Conservation (phyloP, 2,113 vertebrate species). For the Centropristis striata region DNA sequence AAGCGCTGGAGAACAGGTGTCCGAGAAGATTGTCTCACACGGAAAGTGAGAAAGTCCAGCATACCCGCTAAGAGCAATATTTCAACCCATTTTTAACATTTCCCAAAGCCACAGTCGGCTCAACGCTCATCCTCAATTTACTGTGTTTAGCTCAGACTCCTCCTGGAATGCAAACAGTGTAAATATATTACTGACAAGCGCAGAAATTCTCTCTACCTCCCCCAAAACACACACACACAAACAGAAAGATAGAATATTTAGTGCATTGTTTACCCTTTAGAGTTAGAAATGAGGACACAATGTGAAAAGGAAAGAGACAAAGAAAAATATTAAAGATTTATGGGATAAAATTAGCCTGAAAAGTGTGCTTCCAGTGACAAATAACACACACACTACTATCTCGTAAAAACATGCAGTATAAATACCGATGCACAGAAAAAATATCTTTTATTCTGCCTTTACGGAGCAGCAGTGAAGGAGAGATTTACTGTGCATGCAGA, state of each 20-base stretch:
- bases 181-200: conserved; percentile 80
- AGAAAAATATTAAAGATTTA: conserved; percentile 18
- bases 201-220: conserved; percentile 58
- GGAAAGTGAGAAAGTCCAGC: conserved; percentile 71
- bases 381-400: neutral
- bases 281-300: conserved; percentile 16
- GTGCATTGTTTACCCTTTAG: conserved; percentile 23
- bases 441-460: conserved; percentile 58
- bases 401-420: conserved; percentile 14
- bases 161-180: conserved; percentile 81
- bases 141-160: conserved; percentile 80
- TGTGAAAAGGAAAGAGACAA: neutral
- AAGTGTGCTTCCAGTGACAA: conserved; percentile 24
- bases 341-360: conserved; percentile 27
- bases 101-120: conserved; percentile 61
- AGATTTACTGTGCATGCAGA: conserved; percentile 82
- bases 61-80: conserved; percentile 47
- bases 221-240: conserved; percentile 38
- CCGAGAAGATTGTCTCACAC: conserved; percentile 13
- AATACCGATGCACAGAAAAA: neutral
- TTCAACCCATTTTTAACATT: conserved; percentile 77
- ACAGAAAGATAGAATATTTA: conserved; percentile 26
- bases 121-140: conserved; percentile 78
- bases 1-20: conserved; percentile 67
- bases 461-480: conserved; percentile 78